Conservation (phyloP, 2,113 vertebrate genomes). For the Clinocottus analis region DNA sequence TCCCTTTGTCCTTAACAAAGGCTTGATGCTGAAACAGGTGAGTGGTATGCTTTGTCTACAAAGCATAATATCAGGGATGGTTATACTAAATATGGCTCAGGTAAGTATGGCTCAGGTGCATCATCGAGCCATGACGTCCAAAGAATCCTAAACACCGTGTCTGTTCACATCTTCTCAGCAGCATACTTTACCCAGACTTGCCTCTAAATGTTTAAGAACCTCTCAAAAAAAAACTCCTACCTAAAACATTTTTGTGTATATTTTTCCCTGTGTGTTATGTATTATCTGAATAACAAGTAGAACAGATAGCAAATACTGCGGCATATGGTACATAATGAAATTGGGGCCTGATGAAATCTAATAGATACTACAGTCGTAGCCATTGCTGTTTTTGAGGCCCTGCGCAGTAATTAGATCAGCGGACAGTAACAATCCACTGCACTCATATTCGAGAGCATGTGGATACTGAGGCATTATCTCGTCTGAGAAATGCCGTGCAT, state of each 20-base stretch:
- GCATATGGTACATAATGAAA: slow-evolving; percentile 31
- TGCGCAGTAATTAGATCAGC: slow-evolving; percentile 41
- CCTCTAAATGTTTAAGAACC: no score
- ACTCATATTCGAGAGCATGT: not conserved
- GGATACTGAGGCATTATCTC: slow-evolving; percentile 6
- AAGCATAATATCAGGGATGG: not conserved
- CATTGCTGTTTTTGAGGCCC: slow-evolving; percentile 18
- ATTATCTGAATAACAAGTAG: slow-evolving; percentile 4
- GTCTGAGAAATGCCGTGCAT: not conserved
- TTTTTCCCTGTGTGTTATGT: no score
- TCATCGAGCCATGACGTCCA: not conserved
- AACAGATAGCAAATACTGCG: slow-evolving; percentile 9
- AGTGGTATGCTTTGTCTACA: not conserved
- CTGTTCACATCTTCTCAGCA: no score
- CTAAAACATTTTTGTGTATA: no score
- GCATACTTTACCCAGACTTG: not conserved
- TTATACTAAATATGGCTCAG: not conserved
- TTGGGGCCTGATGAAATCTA: slow-evolving; percentile 30
- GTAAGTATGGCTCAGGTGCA: not conserved
- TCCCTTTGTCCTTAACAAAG: not conserved
- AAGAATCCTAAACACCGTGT: not conserved
- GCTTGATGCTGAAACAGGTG: no score
- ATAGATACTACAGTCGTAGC: slow-evolving; percentile 18
- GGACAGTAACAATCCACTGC: slow-evolving; percentile 13
- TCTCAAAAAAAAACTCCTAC: no score